These are phyloP conservation scores for Microhierax caerulescens DNA, from an alignment of 2,797 vertebrate species.

Conservation along the genomic window DNA sequence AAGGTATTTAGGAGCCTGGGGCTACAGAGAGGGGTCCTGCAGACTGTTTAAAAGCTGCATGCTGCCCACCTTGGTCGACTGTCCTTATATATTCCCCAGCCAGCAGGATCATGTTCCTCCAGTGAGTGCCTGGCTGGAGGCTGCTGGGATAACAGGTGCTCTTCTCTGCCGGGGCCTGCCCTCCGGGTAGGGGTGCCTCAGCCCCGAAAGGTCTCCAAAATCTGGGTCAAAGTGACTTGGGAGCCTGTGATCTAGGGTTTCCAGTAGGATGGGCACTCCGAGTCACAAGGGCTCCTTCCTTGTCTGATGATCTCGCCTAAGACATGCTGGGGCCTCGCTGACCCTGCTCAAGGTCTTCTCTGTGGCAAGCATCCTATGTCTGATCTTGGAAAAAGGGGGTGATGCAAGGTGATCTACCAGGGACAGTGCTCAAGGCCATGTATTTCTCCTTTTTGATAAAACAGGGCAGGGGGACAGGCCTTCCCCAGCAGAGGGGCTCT, in stretches of 20 bases:
- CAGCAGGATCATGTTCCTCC: background rate
- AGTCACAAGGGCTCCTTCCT: background rate
- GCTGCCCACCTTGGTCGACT: background rate
- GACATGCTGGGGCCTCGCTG: accelerated
- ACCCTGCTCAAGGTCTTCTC: background rate
- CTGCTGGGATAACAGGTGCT: background rate
- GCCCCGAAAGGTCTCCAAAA: background rate
- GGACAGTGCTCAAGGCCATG: accelerated
- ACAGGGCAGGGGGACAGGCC: background rate
- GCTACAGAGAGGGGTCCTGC: background rate
- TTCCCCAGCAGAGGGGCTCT: background rate
- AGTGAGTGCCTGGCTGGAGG: background rate
- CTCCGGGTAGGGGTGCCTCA: background rate
- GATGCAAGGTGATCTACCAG: background rate
- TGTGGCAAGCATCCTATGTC: accelerated
- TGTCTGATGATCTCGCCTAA: background rate
- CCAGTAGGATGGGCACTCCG: accelerated
- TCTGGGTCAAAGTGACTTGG: background rate
- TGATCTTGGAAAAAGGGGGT: background rate
- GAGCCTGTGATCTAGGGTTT: background rate
- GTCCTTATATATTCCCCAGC: background rate
- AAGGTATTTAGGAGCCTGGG: background rate
- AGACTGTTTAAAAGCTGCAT: background rate
- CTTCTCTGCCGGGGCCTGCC: background rate
- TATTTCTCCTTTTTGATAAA: background rate